phyloP scores from a whole-genome alignment of 2,113 vertebrate genomes.

The Albula glossodonta region DNA sequence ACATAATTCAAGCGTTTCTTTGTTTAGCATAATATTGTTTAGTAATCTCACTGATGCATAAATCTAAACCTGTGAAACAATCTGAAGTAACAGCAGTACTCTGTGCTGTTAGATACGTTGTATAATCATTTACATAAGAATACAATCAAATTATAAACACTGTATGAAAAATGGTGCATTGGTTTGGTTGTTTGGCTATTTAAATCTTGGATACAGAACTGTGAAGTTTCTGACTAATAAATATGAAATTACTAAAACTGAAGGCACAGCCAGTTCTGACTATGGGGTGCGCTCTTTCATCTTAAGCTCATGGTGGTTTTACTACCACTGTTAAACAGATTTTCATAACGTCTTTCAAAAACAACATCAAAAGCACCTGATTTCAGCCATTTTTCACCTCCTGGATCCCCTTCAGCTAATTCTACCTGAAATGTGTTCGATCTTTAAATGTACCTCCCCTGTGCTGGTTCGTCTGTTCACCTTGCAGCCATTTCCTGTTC shows the following conservation, averaged over 20 bases:
- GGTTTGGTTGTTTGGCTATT: too few relatives aligned
- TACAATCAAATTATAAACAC: too few relatives aligned
- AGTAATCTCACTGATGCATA: background rate
- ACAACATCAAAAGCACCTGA: background rate
- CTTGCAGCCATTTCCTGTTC: too few relatives aligned
- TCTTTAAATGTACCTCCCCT: too few relatives aligned
- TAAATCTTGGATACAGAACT: background rate
- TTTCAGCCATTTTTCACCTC: background rate
- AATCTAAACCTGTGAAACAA: background rate
- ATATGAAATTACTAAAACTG: background rate
- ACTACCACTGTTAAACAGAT: background rate
- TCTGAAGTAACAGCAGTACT: background rate
- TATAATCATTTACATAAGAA: too few relatives aligned
- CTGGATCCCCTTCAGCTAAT: background rate
- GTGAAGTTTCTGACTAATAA: background rate
- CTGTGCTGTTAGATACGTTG: background rate
- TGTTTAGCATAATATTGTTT: background rate
- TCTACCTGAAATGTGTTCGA: too few relatives aligned
- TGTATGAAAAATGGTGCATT: too few relatives aligned
- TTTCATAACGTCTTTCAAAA: background rate
- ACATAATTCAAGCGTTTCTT: background rate
- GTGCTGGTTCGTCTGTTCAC: too few relatives aligned
- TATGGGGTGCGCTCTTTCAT: too few relatives aligned
- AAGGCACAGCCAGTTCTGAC: background rate
- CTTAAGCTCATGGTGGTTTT: background rate